Base-by-base conservation (phyloP, 2,888 invertebrate genomes). In the Hyles lineata region DNA sequence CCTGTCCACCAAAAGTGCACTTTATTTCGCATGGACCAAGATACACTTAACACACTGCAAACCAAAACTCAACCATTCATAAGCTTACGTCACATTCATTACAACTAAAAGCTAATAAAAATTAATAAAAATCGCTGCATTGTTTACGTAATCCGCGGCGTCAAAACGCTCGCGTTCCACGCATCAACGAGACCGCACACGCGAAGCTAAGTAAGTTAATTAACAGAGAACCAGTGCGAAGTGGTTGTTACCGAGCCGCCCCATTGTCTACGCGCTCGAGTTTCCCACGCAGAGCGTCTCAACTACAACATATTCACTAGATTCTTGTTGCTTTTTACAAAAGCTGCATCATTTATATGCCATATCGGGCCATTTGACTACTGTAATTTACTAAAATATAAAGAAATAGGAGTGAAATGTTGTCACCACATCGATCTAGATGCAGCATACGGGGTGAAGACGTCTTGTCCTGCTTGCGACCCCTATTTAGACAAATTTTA, bases 221-320 rank as follows among this genome's bases (percentile, higher is more conserved):
- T 74, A 74, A 55, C 67, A 69, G 69, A 43, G n/a, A 87, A 88
- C 85, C 84, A 83, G 84, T 85, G 87, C 84, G 78, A 84, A 85
- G 86, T 79, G 78, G 43, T 43, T 15, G 86, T 87, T 83, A 80
- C 82, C 79, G 50, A 73, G 63, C 43, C 72, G 76, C 83, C 83
- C 89, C 52, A 70, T 91, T 91, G 90, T 90, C 79, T 80, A 76
- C 43, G 43, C 75, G 79, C 74, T 74, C 52, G 50, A 70, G 76
- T 80, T 89, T 91, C 91, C 90, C 91, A 91, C 90, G 90, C 43
- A 43, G 43, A 15, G 79, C 81, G 15, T 72, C 63, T 60, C 23
- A 59, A 62, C 67, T 70, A 15, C 35, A 21, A 43, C 43, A 43
- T 15, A 43, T 43, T 15, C 15, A 43, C 43, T 63, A 63, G 43